Evolutionary conservation across 2,113 vertebrate genomes (phyloP).

Genomic region (Semicossyphus pulcher): DNA sequence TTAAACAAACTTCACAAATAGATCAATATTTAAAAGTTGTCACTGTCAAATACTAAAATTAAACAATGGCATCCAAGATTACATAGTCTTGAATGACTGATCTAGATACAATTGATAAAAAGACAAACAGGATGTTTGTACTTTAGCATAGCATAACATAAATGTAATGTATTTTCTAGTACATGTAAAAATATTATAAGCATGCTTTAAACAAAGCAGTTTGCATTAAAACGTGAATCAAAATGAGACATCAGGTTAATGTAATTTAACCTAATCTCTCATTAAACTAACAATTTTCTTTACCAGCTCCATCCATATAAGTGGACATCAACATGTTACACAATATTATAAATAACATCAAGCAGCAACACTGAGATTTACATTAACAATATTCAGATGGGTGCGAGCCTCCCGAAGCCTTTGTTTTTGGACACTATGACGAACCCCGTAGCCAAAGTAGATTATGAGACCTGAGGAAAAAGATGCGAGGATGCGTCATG

Average conservation of each 20-base stretch:
- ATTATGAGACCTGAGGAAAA: conserved; percentile 40
- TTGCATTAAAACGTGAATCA: neutral
- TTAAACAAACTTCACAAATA: neutral
- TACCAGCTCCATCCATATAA: neutral
- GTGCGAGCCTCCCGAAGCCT: neutral
- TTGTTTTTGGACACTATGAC: conserved; percentile 40
- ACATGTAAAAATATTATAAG: neutral
- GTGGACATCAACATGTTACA: neutral
- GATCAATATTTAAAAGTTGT: neutral
- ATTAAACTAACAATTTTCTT: neutral
- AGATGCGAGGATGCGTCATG: neutral
- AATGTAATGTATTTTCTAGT: neutral
- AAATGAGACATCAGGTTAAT: neutral
- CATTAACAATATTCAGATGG: neutral
- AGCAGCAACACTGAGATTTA: conserved; percentile 11
- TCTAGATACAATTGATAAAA: conserved; percentile 14
- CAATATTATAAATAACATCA: conserved; percentile 1
- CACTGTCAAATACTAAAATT: neutral
- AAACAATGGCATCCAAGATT: conserved; percentile 5
- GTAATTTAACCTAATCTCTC: too few relatives aligned
- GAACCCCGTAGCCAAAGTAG: conserved; percentile 55
- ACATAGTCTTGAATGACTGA: conserved; percentile 14
- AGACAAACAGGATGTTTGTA: neutral
- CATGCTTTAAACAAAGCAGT: neutral
- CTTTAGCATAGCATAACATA: neutral